These are phyloP conservation scores for Aptenodytes forsteri DNA, from an alignment of 2,113 vertebrate species.

Conservation along the genomic window DNA sequence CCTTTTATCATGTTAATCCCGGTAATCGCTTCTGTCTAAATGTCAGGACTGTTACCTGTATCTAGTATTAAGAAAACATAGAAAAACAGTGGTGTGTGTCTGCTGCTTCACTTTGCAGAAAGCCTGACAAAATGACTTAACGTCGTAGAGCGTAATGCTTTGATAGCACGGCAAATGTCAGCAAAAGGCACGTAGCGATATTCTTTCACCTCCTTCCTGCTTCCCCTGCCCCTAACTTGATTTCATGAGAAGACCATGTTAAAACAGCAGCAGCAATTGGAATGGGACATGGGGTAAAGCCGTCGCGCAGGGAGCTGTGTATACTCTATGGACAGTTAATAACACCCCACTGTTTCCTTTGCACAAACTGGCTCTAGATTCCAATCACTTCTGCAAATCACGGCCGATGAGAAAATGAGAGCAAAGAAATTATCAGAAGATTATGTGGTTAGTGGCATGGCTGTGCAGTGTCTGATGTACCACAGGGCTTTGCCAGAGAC, in stretches of 20 bases:
- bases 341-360: neutral
- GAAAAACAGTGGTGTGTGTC: neutral
- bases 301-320: neutral
- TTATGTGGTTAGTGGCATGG: neutral
- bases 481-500: neutral
- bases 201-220: neutral
- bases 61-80: neutral
- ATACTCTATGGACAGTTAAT: neutral
- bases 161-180: neutral
- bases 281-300: neutral
- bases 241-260: neutral
- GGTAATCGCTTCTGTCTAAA: neutral
- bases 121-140: neutral
- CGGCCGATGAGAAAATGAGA: neutral
- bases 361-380: neutral
- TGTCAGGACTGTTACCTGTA: neutral
- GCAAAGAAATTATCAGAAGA: neutral
- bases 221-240: neutral
- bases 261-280: neutral
- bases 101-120: neutral
- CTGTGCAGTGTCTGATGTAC: neutral
- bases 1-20: neutral
- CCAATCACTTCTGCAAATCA: neutral
- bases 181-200: neutral
- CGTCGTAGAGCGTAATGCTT: rapidly evolving